These are phyloP conservation scores for Cynoglossus semilaevis DNA, from an alignment of 2,113 vertebrate genomes.

Conservation along the genomic window DNA sequence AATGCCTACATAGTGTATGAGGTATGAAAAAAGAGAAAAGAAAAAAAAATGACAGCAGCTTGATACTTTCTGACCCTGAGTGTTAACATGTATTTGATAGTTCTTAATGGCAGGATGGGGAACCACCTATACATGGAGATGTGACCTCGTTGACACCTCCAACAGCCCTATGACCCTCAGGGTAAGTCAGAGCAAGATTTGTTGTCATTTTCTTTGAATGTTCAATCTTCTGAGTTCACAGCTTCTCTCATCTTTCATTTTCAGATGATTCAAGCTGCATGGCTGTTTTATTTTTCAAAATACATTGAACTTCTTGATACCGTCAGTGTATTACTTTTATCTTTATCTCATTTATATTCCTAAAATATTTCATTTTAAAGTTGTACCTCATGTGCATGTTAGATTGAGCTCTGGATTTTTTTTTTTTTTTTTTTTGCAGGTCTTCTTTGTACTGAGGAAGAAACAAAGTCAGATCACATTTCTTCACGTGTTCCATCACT, in stretches of 20 bases:
- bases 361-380: not conserved
- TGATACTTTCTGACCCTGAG: not conserved
- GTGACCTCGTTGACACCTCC: constrained; percentile 87
- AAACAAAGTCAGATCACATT: constrained; percentile 97
- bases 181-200: constrained; percentile 72
- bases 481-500: constrained; percentile 96
- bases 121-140: constrained; percentile 90
- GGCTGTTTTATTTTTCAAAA: constrained; percentile 94
- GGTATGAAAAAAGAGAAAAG: constrained; percentile 64
- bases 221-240: not conserved
- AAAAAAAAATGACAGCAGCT: not conserved
- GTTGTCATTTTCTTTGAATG: not conserved
- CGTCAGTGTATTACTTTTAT: constrained; percentile 73
- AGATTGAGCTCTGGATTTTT: not conserved
- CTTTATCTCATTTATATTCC: not conserved
- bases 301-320: constrained; percentile 93
- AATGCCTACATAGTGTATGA: constrained; percentile 93
- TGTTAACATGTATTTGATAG: constrained; percentile 61
- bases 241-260: not conserved
- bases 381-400: not conserved
- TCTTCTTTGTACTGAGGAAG: constrained; percentile 94
- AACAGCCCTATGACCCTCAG: constrained; percentile 82
- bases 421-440: constrained; percentile 66
- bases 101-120: constrained; percentile 95
- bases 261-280: constrained; percentile 89